Conservation (phyloP, 2,113 vertebrate species). For the Ibidorhyncha struthersii region DNA sequence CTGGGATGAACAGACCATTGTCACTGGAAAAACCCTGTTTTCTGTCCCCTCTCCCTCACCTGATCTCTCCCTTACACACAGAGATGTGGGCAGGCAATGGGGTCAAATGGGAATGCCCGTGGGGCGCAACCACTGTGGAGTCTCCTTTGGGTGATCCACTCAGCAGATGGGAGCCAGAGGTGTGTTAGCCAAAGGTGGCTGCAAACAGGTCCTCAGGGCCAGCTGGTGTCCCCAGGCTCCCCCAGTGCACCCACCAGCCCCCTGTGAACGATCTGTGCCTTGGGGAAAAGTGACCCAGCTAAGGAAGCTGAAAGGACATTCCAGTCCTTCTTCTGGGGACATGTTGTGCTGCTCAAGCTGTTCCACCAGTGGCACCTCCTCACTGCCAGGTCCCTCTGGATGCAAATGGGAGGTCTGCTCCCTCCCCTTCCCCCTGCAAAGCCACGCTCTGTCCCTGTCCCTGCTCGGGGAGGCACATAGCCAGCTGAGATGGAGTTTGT, state of each 20-base stretch:
- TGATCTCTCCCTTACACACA: background rate
- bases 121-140: fast-evolving
- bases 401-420: background rate
- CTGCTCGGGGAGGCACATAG: background rate
- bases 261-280: background rate
- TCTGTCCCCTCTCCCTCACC: background rate
- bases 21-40: background rate
- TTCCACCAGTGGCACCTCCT: fast-evolving
- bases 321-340: background rate
- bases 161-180: fast-evolving
- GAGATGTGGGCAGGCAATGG: background rate
- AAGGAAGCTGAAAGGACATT: background rate
- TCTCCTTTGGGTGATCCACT: fast-evolving
- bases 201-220: background rate
- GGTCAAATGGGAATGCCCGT: background rate
- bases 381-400: background rate
- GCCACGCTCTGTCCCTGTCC: background rate
- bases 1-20: background rate
- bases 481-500: background rate
- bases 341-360: background rate
- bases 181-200: background rate
- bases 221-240: background rate
- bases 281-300: background rate
- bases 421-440: background rate
- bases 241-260: background rate